These are phyloP conservation scores for Semaprochilodus insignis DNA, from an alignment of 2,797 vertebrate species.

Conservation along the genomic window DNA sequence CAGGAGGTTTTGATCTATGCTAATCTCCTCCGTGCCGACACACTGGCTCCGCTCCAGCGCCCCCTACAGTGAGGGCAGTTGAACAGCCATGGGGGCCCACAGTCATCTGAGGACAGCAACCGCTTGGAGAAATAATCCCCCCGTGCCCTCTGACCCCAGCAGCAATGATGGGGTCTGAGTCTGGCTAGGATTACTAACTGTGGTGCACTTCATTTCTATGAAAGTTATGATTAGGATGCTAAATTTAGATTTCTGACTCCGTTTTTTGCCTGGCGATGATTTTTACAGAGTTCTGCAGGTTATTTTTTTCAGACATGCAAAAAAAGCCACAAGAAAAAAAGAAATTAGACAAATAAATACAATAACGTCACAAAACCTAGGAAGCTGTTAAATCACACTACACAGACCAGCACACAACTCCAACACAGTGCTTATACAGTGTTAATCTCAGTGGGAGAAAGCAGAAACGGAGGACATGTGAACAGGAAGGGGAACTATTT, in stretches of 20 bases:
- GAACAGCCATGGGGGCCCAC: background rate
- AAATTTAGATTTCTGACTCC: too few relatives aligned
- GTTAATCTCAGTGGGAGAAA: background rate
- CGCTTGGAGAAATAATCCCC: background rate
- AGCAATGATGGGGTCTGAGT: background rate
- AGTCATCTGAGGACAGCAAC: background rate
- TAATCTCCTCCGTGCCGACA: slow-evolving; percentile 11
- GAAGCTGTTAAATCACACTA: too few relatives aligned
- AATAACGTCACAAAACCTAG: too few relatives aligned
- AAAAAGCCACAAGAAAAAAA: too few relatives aligned
- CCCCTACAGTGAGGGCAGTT: background rate
- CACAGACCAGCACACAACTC: too few relatives aligned
- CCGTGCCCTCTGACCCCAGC: background rate
- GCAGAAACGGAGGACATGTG: background rate
- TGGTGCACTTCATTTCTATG: too few relatives aligned
- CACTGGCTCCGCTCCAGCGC: background rate
- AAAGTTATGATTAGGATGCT: too few relatives aligned
- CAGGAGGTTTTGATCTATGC: background rate
- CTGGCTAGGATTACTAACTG: background rate
- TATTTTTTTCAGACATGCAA: too few relatives aligned
- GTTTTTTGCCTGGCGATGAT: too few relatives aligned
- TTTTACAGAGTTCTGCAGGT: too few relatives aligned
- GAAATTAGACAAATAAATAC: too few relatives aligned
- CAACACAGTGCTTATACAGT: too few relatives aligned
- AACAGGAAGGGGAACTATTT: background rate